Evolutionary conservation across 2,797 vertebrate species (phyloP), one percentile per base, ranked within the genome.

Genomic region (Xiphophorus birchmanni): DNA sequence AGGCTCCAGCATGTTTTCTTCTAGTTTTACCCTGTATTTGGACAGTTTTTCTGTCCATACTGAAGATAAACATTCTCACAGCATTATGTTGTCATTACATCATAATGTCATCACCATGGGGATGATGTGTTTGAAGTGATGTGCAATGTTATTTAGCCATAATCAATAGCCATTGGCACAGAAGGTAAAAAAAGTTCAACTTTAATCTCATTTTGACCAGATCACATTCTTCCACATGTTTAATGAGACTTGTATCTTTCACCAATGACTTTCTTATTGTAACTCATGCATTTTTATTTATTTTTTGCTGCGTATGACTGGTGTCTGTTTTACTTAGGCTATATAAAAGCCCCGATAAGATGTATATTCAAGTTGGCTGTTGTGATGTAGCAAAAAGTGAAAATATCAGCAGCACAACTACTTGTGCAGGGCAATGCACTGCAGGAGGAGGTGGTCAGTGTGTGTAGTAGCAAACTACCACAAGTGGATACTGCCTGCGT

Each of bases 401-500:
- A 12, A 42, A 42, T 11, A 37, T 42, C 65, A 67, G 1, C 18
- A 6, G 65, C 37, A 42, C 21, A 69, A 40, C 21, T 12, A 2
- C 65, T 42, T 69, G 35, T 69, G 1, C 21, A 40, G 35, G 8
- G 35, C 35, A 40, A 26, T 73, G 75, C 84, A 52, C 18, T 52
- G 18, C 50, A 1, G 71, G 73, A 81, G 82, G 78, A 84, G 87
- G 88, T 82, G 86, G 84, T 90, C 82, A 47, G 84, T 80, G 86
- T 89, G 79, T 80, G 85, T 8, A 23, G 2, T 81, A 92, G 86
- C 86, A 80, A 78, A 75, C 79, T 56, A 82, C 87, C 84, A 52
- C 81, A 83, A 82, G 77, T 74, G 88, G 73, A 90, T 56, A 67
- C 72, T 78, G 78, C 75, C 80, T 78, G 77, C 17, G 17, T 79